Percentiles rank a stretch among this genome's conserved stretches.
These are phyloP conservation scores for Bombus pyrosoma DNA, from an alignment of 1,140 invertebrate genomes.

Conservation along the genomic window DNA sequence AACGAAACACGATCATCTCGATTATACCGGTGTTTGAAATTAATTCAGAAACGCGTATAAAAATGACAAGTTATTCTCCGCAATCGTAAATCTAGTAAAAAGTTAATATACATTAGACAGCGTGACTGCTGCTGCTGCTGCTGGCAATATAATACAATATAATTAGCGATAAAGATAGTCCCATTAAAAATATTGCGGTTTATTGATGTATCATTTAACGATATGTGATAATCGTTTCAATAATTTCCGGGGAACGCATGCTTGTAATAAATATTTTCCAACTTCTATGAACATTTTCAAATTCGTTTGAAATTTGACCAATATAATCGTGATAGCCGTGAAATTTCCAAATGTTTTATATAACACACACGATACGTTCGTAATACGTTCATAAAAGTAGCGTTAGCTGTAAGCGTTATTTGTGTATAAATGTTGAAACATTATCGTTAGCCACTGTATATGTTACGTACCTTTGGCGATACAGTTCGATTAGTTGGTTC, in stretches of 20 bases:
- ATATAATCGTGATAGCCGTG: too few relatives aligned
- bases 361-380: rapidly evolving
- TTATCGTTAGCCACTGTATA: background rate
- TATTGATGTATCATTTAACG: too few relatives aligned
- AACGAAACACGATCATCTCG: too few relatives aligned
- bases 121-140: too few relatives aligned
- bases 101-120: background rate
- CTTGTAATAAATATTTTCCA: too few relatives aligned
- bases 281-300: too few relatives aligned
- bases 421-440: background rate
- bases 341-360: background rate
- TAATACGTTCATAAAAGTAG: background rate
- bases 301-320: too few relatives aligned
- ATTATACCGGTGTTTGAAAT: too few relatives aligned
- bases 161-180: rapidly evolving
- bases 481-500: background rate
- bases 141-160: background rate
- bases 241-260: too few relatives aligned
- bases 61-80: background rate
- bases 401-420: too few relatives aligned
- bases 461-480: background rate
- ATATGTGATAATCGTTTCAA: too few relatives aligned
- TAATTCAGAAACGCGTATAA: too few relatives aligned
- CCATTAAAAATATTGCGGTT: background rate
- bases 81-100: background rate